phyloP scores from a whole-genome alignment of 2,888 invertebrate genomes.

The Nymphalis c-album region DNA sequence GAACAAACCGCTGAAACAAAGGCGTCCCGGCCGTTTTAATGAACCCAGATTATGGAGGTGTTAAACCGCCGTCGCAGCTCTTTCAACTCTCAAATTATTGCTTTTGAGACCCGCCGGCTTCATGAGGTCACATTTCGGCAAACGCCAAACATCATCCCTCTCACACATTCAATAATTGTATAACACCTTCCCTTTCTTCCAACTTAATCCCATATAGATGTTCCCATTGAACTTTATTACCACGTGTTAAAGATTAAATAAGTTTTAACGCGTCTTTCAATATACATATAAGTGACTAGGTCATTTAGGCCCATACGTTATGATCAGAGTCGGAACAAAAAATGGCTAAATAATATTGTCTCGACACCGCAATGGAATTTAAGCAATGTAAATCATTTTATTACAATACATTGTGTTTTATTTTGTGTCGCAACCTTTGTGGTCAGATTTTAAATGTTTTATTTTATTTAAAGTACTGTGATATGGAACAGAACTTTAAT shows the following conservation, averaged over 20 bases:
- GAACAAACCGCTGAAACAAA: constrained; percentile 80
- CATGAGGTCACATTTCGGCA: constrained; percentile 75
- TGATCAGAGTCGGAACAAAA: constrained; percentile 71
- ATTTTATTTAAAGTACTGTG: constrained; percentile 1
- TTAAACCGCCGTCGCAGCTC: constrained; percentile 74
- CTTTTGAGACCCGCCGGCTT: constrained; percentile 69
- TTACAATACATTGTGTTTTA: constrained; percentile 73
- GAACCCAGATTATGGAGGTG: constrained; percentile 81
- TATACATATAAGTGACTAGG: constrained; percentile 53
- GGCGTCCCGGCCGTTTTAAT: constrained; percentile 75
- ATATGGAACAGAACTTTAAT: neutral
- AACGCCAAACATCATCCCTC: constrained; percentile 63
- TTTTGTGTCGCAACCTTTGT: constrained; percentile 63
- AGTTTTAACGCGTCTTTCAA: constrained; percentile 23
- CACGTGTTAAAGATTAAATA: constrained; percentile 40
- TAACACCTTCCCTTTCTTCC: constrained; percentile 66
- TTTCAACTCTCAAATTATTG: constrained; percentile 80
- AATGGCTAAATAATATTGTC: constrained; percentile 75
- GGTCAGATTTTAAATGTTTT: constrained; percentile 41
- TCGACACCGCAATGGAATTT: constrained; percentile 70
- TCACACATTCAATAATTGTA: constrained; percentile 53
- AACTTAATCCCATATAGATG: constrained; percentile 58
- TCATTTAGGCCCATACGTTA: constrained; percentile 75
- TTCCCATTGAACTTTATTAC: constrained; percentile 59
- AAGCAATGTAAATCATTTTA: constrained; percentile 80